These are phyloP conservation scores for Aphidoletes aphidimyza DNA, from an alignment of 2,888 invertebrate genomes.

Conservation along the genomic window DNA sequence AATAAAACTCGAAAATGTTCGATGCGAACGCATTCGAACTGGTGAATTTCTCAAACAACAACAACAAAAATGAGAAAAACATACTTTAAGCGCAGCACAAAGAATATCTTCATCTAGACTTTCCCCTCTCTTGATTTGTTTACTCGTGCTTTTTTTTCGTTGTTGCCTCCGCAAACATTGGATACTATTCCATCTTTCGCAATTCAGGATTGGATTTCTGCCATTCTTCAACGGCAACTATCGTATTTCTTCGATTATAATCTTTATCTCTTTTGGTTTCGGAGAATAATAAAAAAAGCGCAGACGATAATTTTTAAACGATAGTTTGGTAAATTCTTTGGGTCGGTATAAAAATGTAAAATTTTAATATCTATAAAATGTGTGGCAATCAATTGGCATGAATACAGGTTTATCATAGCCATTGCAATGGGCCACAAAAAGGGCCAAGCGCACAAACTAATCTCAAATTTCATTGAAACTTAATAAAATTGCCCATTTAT, in stretches of 20 bases:
- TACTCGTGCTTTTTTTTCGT: background rate
- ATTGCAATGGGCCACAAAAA: background rate
- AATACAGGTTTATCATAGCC: background rate
- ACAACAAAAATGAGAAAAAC: background rate
- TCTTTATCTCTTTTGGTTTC: background rate
- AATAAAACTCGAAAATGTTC: background rate
- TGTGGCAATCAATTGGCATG: slow-evolving; percentile 11
- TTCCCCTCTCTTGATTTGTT: no score
- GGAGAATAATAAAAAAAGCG: background rate
- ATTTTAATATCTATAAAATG: no score
- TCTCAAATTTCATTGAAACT: slow-evolving; percentile 33
- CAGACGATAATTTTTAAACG: no score
- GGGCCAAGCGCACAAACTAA: background rate
- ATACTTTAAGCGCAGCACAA: background rate
- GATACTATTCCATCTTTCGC: background rate
- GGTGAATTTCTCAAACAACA: background rate
- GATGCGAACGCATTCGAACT: no score
- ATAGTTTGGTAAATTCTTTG: background rate
- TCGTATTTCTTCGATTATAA: no score
- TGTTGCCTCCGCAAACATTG: background rate
- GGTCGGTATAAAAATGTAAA: no score
- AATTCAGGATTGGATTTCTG: background rate
- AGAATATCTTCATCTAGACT: background rate
- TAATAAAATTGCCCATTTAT: slow-evolving; percentile 27
- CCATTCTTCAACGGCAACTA: no score